Percentiles rank a stretch among this genome's conserved stretches.
phyloP scores from a whole-genome alignment of 2,888 invertebrate genomes.

The Drosophila imparisetae region DNA sequence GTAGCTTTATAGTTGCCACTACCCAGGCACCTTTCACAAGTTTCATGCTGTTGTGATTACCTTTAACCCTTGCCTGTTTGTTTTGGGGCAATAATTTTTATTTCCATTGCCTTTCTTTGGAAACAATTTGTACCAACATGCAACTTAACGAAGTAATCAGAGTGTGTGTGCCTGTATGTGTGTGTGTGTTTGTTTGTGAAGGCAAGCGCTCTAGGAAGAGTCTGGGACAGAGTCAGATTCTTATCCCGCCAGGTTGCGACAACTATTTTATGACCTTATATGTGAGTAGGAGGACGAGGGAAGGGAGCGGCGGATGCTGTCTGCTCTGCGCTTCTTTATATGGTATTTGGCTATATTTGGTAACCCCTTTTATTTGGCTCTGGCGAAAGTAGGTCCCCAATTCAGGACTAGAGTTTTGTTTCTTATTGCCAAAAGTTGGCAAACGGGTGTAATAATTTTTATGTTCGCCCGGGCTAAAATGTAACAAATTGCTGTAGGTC shows the following conservation, averaged over 20 bases:
- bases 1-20: slow-evolving; percentile 47
- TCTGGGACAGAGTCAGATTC: slow-evolving; percentile 62
- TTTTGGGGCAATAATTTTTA: slow-evolving; percentile 72
- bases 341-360: slow-evolving; percentile 73
- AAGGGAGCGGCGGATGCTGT: slow-evolving; percentile 9
- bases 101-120: slow-evolving; percentile 79
- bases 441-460: slow-evolving; percentile 59
- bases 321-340: slow-evolving; percentile 49
- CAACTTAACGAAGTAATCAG: slow-evolving; percentile 78
- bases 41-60: slow-evolving; percentile 70
- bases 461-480: slow-evolving; percentile 49
- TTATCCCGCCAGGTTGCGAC: slow-evolving; percentile 76
- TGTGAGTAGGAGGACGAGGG: slow-evolving; percentile 35
- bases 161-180: slow-evolving; percentile 16
- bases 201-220: slow-evolving; percentile 28
- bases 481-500: slow-evolving; percentile 66
- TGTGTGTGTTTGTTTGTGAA: slow-evolving; percentile 17
- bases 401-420: slow-evolving; percentile 40
- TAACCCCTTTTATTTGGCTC: slow-evolving; percentile 55
- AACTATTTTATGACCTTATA: slow-evolving; percentile 78
- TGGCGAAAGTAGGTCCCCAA: slow-evolving; percentile 60
- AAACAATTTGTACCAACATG: slow-evolving; percentile 79
- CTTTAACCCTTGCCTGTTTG: slow-evolving; percentile 69
- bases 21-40: slow-evolving; percentile 72
- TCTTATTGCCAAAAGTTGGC: slow-evolving; percentile 47